Evolutionary conservation across 2,888 invertebrate species (phyloP).

Genomic region (Chalcis sispes): DNA sequence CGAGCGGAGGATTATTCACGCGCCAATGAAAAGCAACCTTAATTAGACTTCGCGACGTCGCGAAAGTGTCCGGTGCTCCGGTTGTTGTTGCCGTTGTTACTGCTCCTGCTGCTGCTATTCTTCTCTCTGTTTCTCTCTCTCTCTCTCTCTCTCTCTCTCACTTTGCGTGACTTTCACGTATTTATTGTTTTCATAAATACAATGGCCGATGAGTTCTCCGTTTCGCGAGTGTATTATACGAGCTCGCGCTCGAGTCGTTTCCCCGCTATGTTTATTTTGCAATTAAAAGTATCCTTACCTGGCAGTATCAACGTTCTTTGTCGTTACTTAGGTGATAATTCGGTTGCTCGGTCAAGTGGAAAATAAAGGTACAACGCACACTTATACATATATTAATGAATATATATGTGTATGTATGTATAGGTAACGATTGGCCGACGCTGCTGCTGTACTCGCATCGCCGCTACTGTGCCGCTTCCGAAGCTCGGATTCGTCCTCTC

Average conservation of each 20-base stretch:
- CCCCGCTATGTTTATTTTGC: constrained; percentile 15
- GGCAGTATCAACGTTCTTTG: constrained; percentile 1
- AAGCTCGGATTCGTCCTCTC: too few relatives aligned
- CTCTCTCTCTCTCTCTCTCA: not conserved
- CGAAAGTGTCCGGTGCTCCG: constrained; percentile 37
- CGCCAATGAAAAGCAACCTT: constrained; percentile 65
- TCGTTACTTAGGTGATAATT: constrained; percentile 18
- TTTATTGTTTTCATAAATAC: constrained; percentile 44
- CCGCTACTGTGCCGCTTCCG: too few relatives aligned
- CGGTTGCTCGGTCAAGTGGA: constrained; percentile 10
- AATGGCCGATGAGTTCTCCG: not conserved
- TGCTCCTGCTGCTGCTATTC: too few relatives aligned
- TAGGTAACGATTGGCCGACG: too few relatives aligned
- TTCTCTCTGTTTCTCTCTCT: not conserved
- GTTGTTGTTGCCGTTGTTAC: too few relatives aligned
- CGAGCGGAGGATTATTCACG: constrained; percentile 66
- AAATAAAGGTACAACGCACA: constrained; percentile 21
- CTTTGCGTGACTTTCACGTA: constrained; percentile 27
- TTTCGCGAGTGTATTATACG: too few relatives aligned
- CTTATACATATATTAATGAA: not conserved
- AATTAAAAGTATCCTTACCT: constrained; percentile 41
- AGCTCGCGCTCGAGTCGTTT: not conserved
- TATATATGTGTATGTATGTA: not conserved
- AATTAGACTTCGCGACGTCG: constrained; percentile 64
- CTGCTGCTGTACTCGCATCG: too few relatives aligned